Conservation (phyloP, 2,797 vertebrate genomes). For the Phalanger gymnotis region DNA sequence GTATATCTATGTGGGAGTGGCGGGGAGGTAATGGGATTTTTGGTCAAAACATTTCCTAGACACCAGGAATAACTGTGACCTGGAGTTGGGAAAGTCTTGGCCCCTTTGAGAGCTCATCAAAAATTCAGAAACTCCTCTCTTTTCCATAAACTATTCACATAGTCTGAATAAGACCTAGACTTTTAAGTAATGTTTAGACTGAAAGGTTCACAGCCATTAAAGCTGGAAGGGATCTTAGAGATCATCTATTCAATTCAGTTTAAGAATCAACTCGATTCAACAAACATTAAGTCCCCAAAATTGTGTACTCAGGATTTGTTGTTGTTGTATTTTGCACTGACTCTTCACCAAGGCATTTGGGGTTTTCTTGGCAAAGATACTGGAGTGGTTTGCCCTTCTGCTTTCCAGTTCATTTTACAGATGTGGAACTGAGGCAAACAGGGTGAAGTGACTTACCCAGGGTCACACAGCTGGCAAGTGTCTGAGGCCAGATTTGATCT, state of each 20-base stretch:
- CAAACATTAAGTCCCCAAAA: background rate
- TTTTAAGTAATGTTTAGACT: background rate
- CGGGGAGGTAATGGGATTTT: background rate
- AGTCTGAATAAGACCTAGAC: background rate
- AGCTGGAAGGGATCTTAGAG: background rate
- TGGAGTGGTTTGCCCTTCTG: background rate
- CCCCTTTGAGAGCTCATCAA: conserved; percentile 16
- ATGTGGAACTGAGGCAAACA: background rate
- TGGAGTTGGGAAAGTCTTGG: conserved; percentile 33
- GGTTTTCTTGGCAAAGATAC: background rate
- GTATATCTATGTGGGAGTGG: background rate
- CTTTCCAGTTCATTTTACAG: background rate
- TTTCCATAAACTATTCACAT: conserved; percentile 1
- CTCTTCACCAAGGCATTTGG: background rate
- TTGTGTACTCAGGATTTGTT: background rate
- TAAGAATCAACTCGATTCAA: background rate
- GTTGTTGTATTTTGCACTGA: background rate
- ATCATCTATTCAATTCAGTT: background rate
- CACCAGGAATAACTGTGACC: conserved; percentile 12
- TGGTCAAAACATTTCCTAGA: conserved; percentile 28
- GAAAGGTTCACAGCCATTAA: background rate
- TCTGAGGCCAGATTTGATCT: background rate
- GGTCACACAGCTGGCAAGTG: background rate
- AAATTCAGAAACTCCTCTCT: conserved; percentile 1
- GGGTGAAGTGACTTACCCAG: background rate